A percentile compares a stretch with the other conserved stretches of the same genome.
Evolutionary conservation across 1,140 invertebrate species (phyloP).

Genomic region (Holcopasites calliopsidis): DNA sequence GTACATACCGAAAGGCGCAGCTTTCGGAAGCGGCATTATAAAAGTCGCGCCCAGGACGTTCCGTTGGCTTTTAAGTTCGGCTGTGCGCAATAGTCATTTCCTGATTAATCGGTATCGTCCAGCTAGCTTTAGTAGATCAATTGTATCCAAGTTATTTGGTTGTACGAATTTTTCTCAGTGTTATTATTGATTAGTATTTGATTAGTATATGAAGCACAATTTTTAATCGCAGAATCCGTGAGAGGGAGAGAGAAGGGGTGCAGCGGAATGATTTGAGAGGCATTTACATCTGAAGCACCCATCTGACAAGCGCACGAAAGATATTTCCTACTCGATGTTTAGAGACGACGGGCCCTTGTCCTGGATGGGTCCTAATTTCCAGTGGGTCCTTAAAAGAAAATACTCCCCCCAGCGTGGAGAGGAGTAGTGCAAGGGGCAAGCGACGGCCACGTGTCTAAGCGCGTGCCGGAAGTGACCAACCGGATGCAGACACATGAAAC

Average conservation of each 20-base stretch:
- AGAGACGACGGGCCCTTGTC: constrained; percentile 51
- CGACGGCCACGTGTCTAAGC: constrained; percentile 75
- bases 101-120: too few species aligned
- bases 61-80: constrained; percentile 21
- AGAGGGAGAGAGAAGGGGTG: too few species aligned
- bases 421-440: constrained; percentile 60
- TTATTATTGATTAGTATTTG: neutral
- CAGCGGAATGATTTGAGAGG: constrained; percentile 15
- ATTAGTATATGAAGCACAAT: too few species aligned
- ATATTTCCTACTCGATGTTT: constrained; percentile 54
- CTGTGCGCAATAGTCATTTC: neutral
- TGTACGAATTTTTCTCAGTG: neutral
- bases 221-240: neutral
- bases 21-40: constrained; percentile 29
- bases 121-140: too few species aligned
- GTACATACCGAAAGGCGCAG: constrained; percentile 43
- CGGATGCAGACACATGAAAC: constrained; percentile 79
- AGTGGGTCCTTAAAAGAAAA: constrained; percentile 55
- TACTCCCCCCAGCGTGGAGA: constrained; percentile 35
- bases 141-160: too few species aligned
- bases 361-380: constrained; percentile 54
- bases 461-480: constrained; percentile 80
- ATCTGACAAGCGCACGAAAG: constrained; percentile 33
- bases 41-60: neutral
- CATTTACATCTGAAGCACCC: constrained; percentile 21